Percentiles rank a stretch among this genome's conserved stretches.
Conservation (phyloP, 2,888 invertebrate genomes). For the Parochlus steinenii region DNA sequence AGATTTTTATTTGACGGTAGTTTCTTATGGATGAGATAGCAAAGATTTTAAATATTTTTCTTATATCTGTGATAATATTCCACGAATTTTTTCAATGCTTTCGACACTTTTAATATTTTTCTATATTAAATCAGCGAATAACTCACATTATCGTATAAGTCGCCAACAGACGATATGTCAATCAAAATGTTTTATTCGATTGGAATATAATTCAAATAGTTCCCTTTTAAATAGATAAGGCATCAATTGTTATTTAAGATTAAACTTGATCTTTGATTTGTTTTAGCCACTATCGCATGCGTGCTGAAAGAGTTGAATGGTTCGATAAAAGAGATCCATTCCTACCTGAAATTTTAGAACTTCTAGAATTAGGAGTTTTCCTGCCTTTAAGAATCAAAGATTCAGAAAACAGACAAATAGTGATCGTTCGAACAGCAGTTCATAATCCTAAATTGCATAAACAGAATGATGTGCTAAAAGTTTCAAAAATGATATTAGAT, state of each 20-base stretch:
- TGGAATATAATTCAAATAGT: neutral
- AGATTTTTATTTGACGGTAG: too few species aligned
- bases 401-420: slow-evolving; percentile 34
- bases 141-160: neutral
- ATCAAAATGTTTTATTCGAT: neutral
- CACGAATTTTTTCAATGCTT: neutral
- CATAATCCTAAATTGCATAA: slow-evolving; percentile 40
- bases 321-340: slow-evolving; percentile 40
- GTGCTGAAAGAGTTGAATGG: slow-evolving; percentile 39
- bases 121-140: too few species aligned
- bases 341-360: slow-evolving; percentile 36
- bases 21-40: too few species aligned
- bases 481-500: slow-evolving; percentile 44
- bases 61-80: neutral
- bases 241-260: too few species aligned
- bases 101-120: too few species aligned
- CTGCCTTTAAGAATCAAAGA: slow-evolving; percentile 37
- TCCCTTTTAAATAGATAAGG: too few species aligned
- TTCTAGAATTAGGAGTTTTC: slow-evolving; percentile 40
- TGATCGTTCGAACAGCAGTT: slow-evolving; percentile 39
- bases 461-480: slow-evolving; percentile 43
- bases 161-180: neutral
- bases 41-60: too few species aligned
- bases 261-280: neutral
- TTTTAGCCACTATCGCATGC: slow-evolving; percentile 35